These are phyloP conservation scores for Enteromius fasciolatus DNA, from an alignment of 2,797 vertebrate species.

Conservation along the genomic window DNA sequence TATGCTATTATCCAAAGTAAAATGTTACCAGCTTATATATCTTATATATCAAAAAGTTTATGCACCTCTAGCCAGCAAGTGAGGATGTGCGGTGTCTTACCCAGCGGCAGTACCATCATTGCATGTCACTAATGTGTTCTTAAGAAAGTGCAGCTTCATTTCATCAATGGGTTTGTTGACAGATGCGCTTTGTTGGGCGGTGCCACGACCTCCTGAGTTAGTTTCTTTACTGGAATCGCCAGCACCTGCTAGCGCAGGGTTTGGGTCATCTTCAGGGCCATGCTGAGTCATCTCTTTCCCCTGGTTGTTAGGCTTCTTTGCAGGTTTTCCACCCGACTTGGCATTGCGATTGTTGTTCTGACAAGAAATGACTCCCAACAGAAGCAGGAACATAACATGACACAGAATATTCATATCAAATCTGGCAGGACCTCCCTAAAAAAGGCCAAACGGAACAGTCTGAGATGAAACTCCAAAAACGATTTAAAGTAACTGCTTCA, in stretches of 20 bases:
- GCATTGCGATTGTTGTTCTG: slow-evolving; percentile 73
- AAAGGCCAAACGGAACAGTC: slow-evolving; percentile 19
- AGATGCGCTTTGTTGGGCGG: slow-evolving; percentile 61
- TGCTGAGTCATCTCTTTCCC: slow-evolving; percentile 57
- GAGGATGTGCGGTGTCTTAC: slow-evolving; percentile 62
- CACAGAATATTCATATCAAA: slow-evolving; percentile 74
- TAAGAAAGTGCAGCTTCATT: slow-evolving; percentile 82
- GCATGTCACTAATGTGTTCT: slow-evolving; percentile 75
- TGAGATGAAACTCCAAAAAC: not conserved
- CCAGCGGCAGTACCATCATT: slow-evolving; percentile 80
- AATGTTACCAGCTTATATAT: not conserved
- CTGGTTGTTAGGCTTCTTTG: slow-evolving; percentile 68
- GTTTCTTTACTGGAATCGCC: slow-evolving; percentile 60
- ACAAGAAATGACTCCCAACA: slow-evolving; percentile 69
- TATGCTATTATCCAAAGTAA: not conserved
- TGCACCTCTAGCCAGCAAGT: not conserved
- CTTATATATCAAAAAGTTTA: not conserved
- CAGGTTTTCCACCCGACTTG: slow-evolving; percentile 66
- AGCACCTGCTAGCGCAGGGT: slow-evolving; percentile 54
- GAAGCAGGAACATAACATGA: slow-evolving; percentile 70
- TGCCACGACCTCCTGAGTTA: slow-evolving; percentile 54
- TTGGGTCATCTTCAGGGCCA: slow-evolving; percentile 53
- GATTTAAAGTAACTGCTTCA: not conserved
- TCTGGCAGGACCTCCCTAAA: slow-evolving; percentile 49
- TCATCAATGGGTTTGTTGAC: slow-evolving; percentile 65